Percentiles rank a stretch among this genome's conserved stretches.
phyloP scores from a whole-genome alignment of 2,888 invertebrate species.

The Netelia inedita region DNA sequence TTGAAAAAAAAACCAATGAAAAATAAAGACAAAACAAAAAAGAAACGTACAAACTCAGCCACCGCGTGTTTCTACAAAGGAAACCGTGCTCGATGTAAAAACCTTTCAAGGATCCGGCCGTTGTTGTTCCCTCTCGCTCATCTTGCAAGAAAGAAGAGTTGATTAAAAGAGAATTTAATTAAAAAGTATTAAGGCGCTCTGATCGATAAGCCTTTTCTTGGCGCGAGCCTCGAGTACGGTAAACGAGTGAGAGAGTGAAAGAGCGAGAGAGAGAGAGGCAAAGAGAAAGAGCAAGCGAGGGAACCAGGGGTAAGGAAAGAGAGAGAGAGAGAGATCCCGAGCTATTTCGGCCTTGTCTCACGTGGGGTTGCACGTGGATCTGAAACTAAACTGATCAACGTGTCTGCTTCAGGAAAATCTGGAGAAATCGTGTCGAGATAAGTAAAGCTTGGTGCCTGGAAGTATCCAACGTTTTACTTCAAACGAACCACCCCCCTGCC shows the following conservation, averaged over 20 bases:
- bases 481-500: slow-evolving; percentile 60
- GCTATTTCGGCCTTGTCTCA: slow-evolving; percentile 64
- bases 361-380: slow-evolving; percentile 65
- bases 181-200: slow-evolving; percentile 81
- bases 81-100: slow-evolving; percentile 12
- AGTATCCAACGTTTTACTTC: slow-evolving; percentile 65
- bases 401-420: slow-evolving; percentile 67
- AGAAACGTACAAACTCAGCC: not conserved
- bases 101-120: slow-evolving; percentile 11
- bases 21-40: not conserved
- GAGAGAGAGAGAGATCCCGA: not conserved
- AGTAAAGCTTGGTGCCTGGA: slow-evolving; percentile 47
- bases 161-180: slow-evolving; percentile 80
- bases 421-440: slow-evolving; percentile 23
- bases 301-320: too few relatives aligned
- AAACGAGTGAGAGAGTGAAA: too few relatives aligned
- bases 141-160: slow-evolving; percentile 51
- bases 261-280: too few relatives aligned
- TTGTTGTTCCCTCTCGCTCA: slow-evolving; percentile 23
- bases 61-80: too few relatives aligned
- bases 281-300: slow-evolving; percentile 37
- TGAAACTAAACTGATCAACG: slow-evolving; percentile 77
- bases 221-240: slow-evolving; percentile 69
- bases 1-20: not conserved
- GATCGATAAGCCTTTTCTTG: slow-evolving; percentile 73